A percentile compares a stretch with the other conserved stretches of the same genome.
phyloP scores from a whole-genome alignment of 1,140 invertebrate species.

The Gonioctena quinquepunctata region DNA sequence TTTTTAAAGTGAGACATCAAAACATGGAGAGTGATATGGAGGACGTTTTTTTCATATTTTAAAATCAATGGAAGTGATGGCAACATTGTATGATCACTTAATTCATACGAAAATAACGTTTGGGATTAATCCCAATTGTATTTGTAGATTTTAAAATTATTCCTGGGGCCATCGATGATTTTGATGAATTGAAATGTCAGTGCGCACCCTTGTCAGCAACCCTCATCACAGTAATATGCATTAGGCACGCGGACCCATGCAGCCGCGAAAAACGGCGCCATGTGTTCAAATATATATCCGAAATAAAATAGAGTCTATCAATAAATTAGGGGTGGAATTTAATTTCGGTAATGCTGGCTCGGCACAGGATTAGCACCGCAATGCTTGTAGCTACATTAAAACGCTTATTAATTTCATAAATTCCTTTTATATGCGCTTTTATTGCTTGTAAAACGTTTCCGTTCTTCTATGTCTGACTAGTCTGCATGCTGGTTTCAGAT shows the following conservation, averaged over 20 bases:
- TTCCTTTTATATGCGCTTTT: constrained; percentile 42
- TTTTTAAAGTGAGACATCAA: too few relatives aligned
- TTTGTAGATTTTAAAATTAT: too few relatives aligned
- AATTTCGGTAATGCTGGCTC: constrained; percentile 50
- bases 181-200: not conserved
- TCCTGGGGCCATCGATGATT: not conserved
- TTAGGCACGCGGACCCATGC: not conserved
- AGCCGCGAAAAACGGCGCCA: constrained; percentile 32
- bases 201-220: not conserved
- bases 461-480: constrained; percentile 1
- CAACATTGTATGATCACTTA: too few relatives aligned
- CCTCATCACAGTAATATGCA: constrained; percentile 3
- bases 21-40: too few relatives aligned
- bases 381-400: constrained; percentile 40
- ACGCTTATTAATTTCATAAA: constrained; percentile 52
- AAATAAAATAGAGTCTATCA: constrained; percentile 49
- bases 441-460: constrained; percentile 30
- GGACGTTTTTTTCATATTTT: too few relatives aligned
- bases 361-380: constrained; percentile 43
- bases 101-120: too few relatives aligned
- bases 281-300: constrained; percentile 44
- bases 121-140: too few relatives aligned
- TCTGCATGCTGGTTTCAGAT: too few relatives aligned
- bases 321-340: constrained; percentile 50
- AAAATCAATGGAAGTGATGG: too few relatives aligned